phyloP scores from a whole-genome alignment of 2,888 invertebrate genomes.

The Lochmaea crataegi region DNA sequence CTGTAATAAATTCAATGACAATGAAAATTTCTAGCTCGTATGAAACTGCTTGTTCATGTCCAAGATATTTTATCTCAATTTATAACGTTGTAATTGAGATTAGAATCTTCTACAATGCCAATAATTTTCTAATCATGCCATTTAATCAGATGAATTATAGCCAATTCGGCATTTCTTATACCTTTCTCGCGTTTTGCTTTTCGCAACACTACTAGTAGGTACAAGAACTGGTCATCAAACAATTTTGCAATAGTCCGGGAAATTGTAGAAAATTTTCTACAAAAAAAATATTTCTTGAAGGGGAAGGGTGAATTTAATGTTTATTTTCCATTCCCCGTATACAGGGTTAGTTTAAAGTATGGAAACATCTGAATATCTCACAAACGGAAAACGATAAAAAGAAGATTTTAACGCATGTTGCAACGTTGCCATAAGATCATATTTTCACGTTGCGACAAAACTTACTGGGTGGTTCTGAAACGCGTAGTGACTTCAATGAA shows the following conservation, averaged over 20 bases:
- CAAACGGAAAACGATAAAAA: too few species aligned
- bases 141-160: conserved; percentile 6
- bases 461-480: too few species aligned
- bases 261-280: background rate
- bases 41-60: background rate
- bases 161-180: background rate
- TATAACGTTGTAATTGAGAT: conserved; percentile 3
- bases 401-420: too few species aligned
- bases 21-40: background rate
- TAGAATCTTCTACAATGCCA: conserved; percentile 10
- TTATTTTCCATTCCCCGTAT: too few species aligned
- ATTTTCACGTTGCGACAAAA: too few species aligned
- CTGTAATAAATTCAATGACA: background rate
- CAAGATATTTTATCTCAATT: conserved; percentile 11
- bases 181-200: too few species aligned
- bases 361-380: too few species aligned
- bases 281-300: too few species aligned
- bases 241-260: background rate
- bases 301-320: too few species aligned
- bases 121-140: conserved; percentile 7
- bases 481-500: too few species aligned
- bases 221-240: background rate
- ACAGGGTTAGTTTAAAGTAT: too few species aligned
- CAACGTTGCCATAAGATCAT: too few species aligned
- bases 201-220: background rate